phyloP scores from a whole-genome alignment of 2,888 invertebrate species.

The Lithophane semibrunnea region DNA sequence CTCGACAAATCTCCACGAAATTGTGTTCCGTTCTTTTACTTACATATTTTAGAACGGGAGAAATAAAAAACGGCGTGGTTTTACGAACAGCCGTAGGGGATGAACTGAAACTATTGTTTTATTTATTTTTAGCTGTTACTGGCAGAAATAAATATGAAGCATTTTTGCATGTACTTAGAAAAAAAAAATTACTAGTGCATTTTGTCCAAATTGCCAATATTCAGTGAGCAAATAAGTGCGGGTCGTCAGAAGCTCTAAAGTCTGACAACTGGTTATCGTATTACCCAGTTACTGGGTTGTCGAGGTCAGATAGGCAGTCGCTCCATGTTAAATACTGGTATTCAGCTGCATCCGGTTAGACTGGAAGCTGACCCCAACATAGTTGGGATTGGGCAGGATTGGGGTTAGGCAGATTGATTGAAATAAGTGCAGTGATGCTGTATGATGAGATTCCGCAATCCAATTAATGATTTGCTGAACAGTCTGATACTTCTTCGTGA shows the following conservation, averaged over 20 bases:
- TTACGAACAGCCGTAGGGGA: background rate
- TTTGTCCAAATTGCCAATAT: background rate
- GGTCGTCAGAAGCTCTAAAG: too few species aligned
- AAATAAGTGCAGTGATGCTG: too few species aligned
- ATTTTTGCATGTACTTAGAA: background rate
- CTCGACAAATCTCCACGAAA: slow-evolving; percentile 48
- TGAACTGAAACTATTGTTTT: background rate
- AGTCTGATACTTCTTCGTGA: slow-evolving; percentile 13
- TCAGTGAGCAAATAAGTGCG: background rate
- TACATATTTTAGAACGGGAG: slow-evolving; percentile 28
- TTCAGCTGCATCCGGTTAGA: too few species aligned
- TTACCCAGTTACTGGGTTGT: too few species aligned
- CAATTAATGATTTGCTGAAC: slow-evolving; percentile 15
- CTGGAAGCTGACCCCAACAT: too few species aligned
- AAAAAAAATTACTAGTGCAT: too few species aligned
- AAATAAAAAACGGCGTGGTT: slow-evolving; percentile 23
- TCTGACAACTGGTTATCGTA: too few species aligned
- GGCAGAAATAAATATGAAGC: background rate
- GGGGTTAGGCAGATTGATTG: too few species aligned
- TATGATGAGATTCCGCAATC: slow-evolving; percentile 3
- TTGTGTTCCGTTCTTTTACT: slow-evolving; percentile 38
- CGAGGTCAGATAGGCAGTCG: too few species aligned
- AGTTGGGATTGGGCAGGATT: too few species aligned
- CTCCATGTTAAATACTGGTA: too few species aligned
- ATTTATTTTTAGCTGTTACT: background rate